These are phyloP conservation scores for Cyphomyrus discorhynchus DNA, from an alignment of 2,113 vertebrate species.

Conservation along the genomic window DNA sequence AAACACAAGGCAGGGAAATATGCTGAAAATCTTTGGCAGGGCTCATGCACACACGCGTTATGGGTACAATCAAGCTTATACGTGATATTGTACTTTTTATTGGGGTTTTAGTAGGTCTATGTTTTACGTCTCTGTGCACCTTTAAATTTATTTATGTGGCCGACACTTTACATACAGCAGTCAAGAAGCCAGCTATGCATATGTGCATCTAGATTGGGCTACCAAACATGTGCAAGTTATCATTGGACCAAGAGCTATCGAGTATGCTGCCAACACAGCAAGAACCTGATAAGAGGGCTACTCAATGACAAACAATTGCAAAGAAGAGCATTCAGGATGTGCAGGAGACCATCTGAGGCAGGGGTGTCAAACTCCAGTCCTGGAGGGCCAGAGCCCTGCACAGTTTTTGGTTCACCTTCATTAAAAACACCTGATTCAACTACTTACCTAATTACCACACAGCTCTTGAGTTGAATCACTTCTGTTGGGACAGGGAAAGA, in stretches of 20 bases:
- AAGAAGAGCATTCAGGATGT: not conserved
- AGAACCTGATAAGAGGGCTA: not conserved
- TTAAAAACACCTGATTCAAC: no score
- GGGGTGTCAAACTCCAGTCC: no score
- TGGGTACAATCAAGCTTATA: not conserved
- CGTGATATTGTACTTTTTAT: not conserved
- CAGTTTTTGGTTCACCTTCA: no score
- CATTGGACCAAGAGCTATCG: no score
- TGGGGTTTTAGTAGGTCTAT: not conserved
- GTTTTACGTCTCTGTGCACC: not conserved
- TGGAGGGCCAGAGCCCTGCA: no score
- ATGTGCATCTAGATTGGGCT: not conserved
- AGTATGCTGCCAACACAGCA: not conserved
- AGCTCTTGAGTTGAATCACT: no score
- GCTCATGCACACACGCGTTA: not conserved
- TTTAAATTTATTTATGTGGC: not conserved
- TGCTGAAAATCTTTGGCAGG: not conserved
- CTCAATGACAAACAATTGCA: not conserved
- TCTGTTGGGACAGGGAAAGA: no score
- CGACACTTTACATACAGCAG: not conserved
- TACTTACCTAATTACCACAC: no score
- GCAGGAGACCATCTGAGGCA: not conserved
- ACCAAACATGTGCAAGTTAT: not conserved
- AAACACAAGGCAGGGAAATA: not conserved
- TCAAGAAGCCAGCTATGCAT: not conserved